Percentiles rank a stretch among this genome's conserved stretches.
Evolutionary conservation across 2,888 invertebrate genomes (phyloP).

Genomic region (Dryocosmus kuriphilus): DNA sequence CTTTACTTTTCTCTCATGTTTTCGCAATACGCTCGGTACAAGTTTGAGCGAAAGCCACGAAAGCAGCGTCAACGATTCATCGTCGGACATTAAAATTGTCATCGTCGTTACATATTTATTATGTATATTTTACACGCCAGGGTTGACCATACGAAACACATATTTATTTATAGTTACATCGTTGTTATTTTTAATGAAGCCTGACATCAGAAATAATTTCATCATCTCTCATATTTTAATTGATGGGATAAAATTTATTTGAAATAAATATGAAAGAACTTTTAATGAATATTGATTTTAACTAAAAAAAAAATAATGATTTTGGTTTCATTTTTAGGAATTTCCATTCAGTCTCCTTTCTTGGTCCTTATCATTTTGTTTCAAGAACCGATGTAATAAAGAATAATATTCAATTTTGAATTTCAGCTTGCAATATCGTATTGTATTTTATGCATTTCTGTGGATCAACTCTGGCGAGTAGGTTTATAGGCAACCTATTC

Average conservation of each 20-base stretch:
- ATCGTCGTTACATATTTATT: conserved; percentile 1
- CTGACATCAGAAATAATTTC: background rate
- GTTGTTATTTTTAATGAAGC: conserved; percentile 3
- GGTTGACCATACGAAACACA: conserved; percentile 1
- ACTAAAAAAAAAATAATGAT: background rate
- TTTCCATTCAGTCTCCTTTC: background rate
- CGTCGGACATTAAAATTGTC: conserved; percentile 2
- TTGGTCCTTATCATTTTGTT: background rate
- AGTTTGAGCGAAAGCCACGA: conserved; percentile 7
- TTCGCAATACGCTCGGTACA: conserved; percentile 3
- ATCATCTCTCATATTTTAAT: background rate
- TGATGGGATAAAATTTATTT: background rate
- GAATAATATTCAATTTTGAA: background rate
- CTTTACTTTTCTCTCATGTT: background rate
- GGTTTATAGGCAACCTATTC: background rate
- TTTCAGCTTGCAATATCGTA: background rate
- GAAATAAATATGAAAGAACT: background rate
- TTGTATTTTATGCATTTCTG: background rate
- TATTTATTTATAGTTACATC: background rate
- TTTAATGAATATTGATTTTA: background rate
- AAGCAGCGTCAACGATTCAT: conserved; percentile 6
- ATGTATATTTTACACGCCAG: conserved; percentile 23
- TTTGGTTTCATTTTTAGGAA: background rate
- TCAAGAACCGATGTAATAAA: background rate
- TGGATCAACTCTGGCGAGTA: conserved; percentile 22